Percentiles rank a stretch among this genome's conserved stretches.
phyloP scores from a whole-genome alignment of 1,140 invertebrate species.

The Caenorhabditis brenneri region DNA sequence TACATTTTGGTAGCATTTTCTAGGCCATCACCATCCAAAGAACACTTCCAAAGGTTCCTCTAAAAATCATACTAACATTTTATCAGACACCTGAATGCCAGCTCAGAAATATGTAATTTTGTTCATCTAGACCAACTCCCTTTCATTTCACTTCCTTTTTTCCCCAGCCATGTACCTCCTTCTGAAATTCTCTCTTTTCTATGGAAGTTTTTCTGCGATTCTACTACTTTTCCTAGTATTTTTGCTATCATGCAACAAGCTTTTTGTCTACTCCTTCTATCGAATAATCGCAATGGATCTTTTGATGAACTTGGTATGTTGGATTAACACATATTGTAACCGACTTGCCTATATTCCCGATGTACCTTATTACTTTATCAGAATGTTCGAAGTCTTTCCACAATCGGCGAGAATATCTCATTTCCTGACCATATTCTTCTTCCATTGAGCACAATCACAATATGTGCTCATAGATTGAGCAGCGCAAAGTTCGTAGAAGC shows the following conservation, averaged over 20 bases:
- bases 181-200: not conserved
- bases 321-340: not conserved
- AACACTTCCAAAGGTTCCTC: no score
- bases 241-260: not conserved
- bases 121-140: no score
- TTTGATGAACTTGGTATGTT: not conserved
- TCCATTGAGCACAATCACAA: no score
- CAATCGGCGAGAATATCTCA: not conserved
- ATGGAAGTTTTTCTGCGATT: not conserved
- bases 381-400: not conserved
- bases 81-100: no score
- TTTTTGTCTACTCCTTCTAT: not conserved
- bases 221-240: not conserved
- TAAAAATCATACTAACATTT: no score
- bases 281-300: not conserved
- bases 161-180: no score
- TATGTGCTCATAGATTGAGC: not conserved
- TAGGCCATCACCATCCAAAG: no score
- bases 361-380: not conserved
- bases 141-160: no score
- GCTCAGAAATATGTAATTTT: no score
- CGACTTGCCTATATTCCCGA: not conserved
- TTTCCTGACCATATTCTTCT: not conserved
- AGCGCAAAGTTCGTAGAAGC: not conserved
- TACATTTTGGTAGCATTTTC: no score